Evolutionary conservation across 2,888 invertebrate genomes (phyloP), one percentile per base, ranked within the genome.

Genomic region (Lordiphosa andalusiaca): DNA sequence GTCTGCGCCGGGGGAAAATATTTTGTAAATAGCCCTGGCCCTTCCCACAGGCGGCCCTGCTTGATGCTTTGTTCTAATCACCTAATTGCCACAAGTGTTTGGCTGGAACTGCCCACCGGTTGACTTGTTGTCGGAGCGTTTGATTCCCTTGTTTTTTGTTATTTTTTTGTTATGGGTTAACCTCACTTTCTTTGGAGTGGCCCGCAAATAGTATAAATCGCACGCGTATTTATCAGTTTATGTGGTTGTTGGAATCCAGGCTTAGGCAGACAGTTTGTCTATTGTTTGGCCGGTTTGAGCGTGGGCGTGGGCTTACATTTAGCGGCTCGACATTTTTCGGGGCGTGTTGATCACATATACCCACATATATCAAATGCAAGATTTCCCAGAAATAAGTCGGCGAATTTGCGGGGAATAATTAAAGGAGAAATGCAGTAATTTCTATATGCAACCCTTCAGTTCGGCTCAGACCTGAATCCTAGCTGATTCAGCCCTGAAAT

Each of bases 1-100:
- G 84, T 81, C 80, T 81, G 67, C 66, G 33, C 59, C 41, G 10
- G 35, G 40, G 47, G 51, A 64, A 77, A 81, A 69, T 81, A 82
- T 81, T 81, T 81, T 52, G 84, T 75, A 84, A 84, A 84, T 82
- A 75, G 48, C 56, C 56, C 19, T 44, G 53, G 49, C 53, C 54
- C 69, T 81, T 78, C 77, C 81, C 77, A 78, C 69, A 80, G 84
- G 76, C 53, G 44, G 44, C 44, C 41, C 39, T 48, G 30, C 77
- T 84, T 69, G 71, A 73, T 63, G 57, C 59, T 57, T 67, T 71
- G 59, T 59, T 57, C 44, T 53, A 44, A 70, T 75, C 70, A 72
- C 57, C 77, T 78, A 78, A 78, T 78, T 78, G 62, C 77, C 84
- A 73, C 77, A 78, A 84, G 81, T 84, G 77, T 67, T 78, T 25